Base-by-base conservation (phyloP, 2,113 vertebrate species). In the Egretta garzetta region DNA sequence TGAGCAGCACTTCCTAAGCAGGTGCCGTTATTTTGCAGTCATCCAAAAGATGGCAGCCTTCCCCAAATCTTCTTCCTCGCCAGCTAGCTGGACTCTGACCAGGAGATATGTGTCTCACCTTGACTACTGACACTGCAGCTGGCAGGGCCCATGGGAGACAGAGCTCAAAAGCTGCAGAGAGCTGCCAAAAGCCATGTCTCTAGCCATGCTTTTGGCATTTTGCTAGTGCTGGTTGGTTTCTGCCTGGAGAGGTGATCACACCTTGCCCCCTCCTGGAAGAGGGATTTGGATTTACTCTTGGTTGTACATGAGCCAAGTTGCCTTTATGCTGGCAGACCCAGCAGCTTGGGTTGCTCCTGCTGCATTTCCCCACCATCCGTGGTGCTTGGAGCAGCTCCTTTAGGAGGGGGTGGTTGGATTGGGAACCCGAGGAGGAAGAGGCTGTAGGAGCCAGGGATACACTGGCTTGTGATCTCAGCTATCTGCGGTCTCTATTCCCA, bases 21-120 rank as follows among this genome's bases (percentile, higher is more conserved):
- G 75, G 21, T 20, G 56, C 88, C 49, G 88, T 91, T 55, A 3
- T 96, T 96, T 96, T 86, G 71, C 89, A 76, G 55, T 9, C 45
- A 17, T 94, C 96, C 97, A 95, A 97, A 79, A 97, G 97, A 85
- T 97, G 97, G 96, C 97, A 97, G 95, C 95, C 94, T 95, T 96
- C 87, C 81, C 96, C 84, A 96, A 76, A 80, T 87, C 84, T 95
- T 96, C 56, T 58, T 39, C 62, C 41, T 79, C 2, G 1, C 62
- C 47, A 18, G 71, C 71, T 60, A 32, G 20, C 72, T 10, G 73
- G 66, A 5, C 70, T 47, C 86, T 6, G 43, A 27, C 18, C 68
- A 2, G 64, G 3, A n/a, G 33, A 12, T 9, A 0, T 4, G 0
- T 8, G 20, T 35, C 60, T 70, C 83, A 35, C 80, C 82, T 74